Conservation (phyloP, 2,113 vertebrate genomes). For the Puffinus mauretanicus region DNA sequence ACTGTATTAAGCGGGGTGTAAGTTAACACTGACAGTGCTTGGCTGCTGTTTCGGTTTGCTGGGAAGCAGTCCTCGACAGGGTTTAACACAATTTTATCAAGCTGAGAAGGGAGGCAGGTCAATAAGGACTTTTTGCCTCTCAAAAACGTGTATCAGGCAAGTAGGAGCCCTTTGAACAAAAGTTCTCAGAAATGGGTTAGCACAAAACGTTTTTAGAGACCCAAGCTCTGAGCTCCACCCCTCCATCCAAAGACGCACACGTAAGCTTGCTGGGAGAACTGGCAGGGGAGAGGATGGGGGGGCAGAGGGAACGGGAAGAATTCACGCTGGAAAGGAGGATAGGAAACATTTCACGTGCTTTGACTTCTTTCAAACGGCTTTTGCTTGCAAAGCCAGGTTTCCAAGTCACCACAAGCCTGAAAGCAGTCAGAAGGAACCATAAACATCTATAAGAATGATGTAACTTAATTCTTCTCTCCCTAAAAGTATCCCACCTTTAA, state of each 20-base stretch:
- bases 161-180: neutral
- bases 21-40: neutral
- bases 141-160: accelerated
- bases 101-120: neutral
- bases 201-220: neutral
- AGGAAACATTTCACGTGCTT: neutral
- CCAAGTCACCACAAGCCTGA: neutral
- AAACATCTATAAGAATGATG: neutral
- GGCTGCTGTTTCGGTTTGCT: neutral
- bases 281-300: neutral
- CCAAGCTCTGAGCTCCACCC: neutral
- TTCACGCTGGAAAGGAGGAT: neutral
- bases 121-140: neutral
- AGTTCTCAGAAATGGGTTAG: neutral
- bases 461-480: neutral
- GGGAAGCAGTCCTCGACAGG: accelerated
- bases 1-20: accelerated
- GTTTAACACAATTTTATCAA: neutral
- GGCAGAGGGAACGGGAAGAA: neutral
- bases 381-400: neutral
- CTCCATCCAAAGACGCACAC: accelerated
- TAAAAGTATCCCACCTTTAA: neutral
- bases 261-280: neutral
- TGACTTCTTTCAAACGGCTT: neutral
- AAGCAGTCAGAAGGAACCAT: neutral